A percentile compares a stretch with the other conserved stretches of the same genome.
Evolutionary conservation across 2,113 vertebrate genomes (phyloP).

Genomic region (Aplodontia rufa): DNA sequence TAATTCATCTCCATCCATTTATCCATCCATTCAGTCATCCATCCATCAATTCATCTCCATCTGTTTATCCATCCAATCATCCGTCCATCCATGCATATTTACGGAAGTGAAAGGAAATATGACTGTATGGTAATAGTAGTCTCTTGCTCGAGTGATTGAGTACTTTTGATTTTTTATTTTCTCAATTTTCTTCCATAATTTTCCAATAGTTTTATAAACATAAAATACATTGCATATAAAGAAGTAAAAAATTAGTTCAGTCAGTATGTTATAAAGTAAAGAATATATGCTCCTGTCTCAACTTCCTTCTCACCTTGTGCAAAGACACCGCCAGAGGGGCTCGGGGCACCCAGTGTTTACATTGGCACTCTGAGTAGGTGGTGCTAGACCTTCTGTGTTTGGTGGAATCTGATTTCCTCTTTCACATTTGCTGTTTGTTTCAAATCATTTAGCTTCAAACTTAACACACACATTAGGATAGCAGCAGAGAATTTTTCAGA

Average conservation of each 20-base stretch:
- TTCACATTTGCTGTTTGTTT: constrained; percentile 63
- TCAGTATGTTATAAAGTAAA: neutral
- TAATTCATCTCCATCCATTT: neutral
- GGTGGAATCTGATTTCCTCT: constrained; percentile 61
- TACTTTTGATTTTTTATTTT: neutral
- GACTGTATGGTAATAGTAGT: neutral
- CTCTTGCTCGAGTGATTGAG: neutral
- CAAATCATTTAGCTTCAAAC: constrained; percentile 65
- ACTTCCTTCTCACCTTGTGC: neutral
- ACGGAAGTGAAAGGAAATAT: neutral
- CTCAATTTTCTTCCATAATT: neutral
- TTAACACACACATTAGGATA: neutral
- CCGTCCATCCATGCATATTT: neutral
- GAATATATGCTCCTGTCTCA: neutral
- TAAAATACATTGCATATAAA: neutral
- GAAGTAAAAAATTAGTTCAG: neutral
- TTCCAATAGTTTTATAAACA: neutral
- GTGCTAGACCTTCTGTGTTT: constrained; percentile 55
- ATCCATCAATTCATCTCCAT: neutral
- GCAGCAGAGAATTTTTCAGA: neutral
- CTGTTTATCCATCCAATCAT: too few relatives aligned
- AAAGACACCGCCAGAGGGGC: neutral
- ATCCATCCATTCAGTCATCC: neutral
- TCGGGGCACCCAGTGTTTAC: fast-evolving
- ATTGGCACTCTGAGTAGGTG: constrained; percentile 53